Evolutionary conservation across 2,113 vertebrate genomes (phyloP).

Genomic region (Camelus bactrianus): DNA sequence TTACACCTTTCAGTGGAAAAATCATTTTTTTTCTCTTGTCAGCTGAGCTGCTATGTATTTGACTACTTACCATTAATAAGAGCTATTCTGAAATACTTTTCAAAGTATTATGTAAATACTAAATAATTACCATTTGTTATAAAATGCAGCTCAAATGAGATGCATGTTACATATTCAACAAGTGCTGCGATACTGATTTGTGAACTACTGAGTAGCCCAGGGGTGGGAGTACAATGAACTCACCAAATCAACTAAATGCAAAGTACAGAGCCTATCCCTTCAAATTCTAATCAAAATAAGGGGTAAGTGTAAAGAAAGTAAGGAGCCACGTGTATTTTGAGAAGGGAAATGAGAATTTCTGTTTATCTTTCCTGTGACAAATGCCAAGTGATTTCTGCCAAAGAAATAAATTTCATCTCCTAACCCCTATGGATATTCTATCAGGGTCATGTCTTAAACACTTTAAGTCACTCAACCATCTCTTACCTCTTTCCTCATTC

Average conservation of each 20-base stretch:
- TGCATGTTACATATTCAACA: constrained; percentile 45
- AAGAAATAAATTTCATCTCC: constrained; percentile 8
- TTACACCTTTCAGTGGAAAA: not conserved
- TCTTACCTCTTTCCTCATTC: not conserved
- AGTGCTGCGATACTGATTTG: constrained; percentile 55
- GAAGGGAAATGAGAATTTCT: constrained; percentile 46
- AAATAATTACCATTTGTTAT: constrained; percentile 58
- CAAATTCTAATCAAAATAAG: constrained; percentile 23
- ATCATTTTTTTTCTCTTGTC: not conserved
- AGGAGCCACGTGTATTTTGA: not conserved
- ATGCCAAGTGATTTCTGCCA: constrained; percentile 41
- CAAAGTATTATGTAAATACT: constrained; percentile 32
- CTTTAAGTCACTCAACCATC: not conserved
- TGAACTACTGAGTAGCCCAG: constrained; percentile 10
- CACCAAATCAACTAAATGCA: not conserved
- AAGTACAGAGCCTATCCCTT: not conserved
- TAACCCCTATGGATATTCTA: not conserved
- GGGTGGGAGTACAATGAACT: not conserved
- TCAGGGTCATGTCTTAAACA: not conserved
- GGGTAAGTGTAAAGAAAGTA: not conserved
- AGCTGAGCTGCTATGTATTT: not conserved
- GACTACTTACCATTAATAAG: constrained; percentile 2
- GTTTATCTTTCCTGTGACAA: constrained; percentile 12
- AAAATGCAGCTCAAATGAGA: constrained; percentile 33
- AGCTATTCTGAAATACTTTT: constrained; percentile 40